Percentiles rank a stretch among this genome's conserved stretches.
Conservation (phyloP, 2,797 vertebrate genomes). For the Gymnopithys bicolor region DNA sequence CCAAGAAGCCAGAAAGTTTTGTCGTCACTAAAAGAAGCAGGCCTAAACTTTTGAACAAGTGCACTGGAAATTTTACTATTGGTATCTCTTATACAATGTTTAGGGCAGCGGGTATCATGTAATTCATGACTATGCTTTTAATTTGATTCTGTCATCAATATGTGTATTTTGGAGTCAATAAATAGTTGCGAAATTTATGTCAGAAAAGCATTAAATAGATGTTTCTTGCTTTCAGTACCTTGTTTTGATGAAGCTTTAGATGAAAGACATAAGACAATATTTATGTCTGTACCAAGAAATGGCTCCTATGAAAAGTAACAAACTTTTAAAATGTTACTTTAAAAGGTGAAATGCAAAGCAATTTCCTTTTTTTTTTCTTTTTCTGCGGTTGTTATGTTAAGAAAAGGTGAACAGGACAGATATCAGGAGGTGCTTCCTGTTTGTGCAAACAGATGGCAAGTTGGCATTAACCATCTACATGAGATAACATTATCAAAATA, state of each 20-base stretch:
- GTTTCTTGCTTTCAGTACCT: background rate
- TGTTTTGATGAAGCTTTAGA: background rate
- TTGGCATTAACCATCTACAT: constrained; percentile 23
- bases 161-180: background rate
- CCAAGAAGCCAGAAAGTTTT: background rate
- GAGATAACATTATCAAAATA: constrained; percentile 58
- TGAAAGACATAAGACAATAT: background rate
- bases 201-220: background rate
- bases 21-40: background rate
- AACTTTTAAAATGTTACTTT: constrained; percentile 1
- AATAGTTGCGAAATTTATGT: background rate
- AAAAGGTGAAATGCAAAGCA: constrained; percentile 55
- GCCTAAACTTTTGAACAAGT: background rate
- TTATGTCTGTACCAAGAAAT: background rate
- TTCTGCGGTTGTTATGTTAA: constrained; percentile 63
- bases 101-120: background rate
- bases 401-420: constrained; percentile 68
- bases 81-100: background rate
- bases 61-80: background rate
- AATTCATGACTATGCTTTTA: background rate
- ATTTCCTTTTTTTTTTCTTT: constrained; percentile 67
- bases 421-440: constrained; percentile 76
- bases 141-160: background rate
- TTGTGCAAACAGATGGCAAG: constrained; percentile 64
- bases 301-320: background rate